Evolutionary conservation across 2,113 vertebrate species (phyloP).

Genomic region (Globicephala melas): DNA sequence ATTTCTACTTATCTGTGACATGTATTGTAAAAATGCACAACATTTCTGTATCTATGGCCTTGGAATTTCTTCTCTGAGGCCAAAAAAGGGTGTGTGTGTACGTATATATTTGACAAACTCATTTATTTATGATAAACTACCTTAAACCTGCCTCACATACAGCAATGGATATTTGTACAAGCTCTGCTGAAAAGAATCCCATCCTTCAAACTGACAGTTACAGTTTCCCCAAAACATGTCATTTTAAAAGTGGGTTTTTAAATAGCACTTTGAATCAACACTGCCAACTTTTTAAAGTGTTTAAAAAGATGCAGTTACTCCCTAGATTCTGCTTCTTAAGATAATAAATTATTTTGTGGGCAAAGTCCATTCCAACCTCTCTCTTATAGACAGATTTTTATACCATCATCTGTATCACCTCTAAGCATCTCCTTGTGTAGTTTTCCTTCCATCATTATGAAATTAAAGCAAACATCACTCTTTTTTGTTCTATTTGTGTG

Average conservation of each 20-base stretch:
- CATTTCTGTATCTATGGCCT: not conserved
- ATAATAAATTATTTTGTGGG: not conserved
- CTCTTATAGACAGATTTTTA: not conserved
- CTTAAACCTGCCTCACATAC: slow-evolving; percentile 56
- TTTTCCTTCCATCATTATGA: not conserved
- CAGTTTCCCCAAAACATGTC: slow-evolving; percentile 20
- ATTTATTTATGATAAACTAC: slow-evolving; percentile 60
- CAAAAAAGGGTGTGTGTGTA: not conserved
- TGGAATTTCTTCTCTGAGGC: slow-evolving; percentile 35
- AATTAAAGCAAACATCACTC: not conserved
- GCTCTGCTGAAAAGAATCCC: slow-evolving; percentile 52
- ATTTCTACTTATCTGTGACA: not conserved
- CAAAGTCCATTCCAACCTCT: not conserved
- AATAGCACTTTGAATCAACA: slow-evolving; percentile 40
- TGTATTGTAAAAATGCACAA: not conserved
- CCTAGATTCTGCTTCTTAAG: not conserved
- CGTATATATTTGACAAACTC: slow-evolving; percentile 51
- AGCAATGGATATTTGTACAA: slow-evolving; percentile 53
- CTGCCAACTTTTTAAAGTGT: not conserved
- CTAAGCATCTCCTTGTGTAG: not conserved
- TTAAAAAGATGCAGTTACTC: slow-evolving; percentile 9
- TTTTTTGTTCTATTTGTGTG: not conserved
- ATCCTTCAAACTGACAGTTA: slow-evolving; percentile 68
- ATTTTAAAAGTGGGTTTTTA: slow-evolving; percentile 52
- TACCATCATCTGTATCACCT: not conserved